Percentiles rank a stretch among this genome's conserved stretches.
These are phyloP conservation scores for Drosophila leontia DNA, from an alignment of 1,140 invertebrate species.

Conservation along the genomic window DNA sequence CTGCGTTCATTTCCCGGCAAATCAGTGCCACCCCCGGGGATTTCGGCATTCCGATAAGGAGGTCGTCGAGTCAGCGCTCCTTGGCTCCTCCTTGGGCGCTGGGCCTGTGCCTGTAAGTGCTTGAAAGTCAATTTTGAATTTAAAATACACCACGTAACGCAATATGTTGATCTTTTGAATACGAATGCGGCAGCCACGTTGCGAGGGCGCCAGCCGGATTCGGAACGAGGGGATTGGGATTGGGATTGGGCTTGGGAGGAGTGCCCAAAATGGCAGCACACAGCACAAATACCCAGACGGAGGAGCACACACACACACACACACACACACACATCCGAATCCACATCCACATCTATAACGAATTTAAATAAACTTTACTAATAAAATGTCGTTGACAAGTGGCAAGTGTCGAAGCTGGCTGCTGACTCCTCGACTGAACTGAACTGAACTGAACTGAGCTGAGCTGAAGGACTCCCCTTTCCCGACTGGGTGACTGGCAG, in stretches of 20 bases:
- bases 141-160: slow-evolving; percentile 83
- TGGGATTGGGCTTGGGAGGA: background rate
- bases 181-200: slow-evolving; percentile 75
- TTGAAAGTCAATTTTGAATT: slow-evolving; percentile 83
- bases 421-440: slow-evolving; percentile 19
- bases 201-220: background rate
- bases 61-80: slow-evolving; percentile 48
- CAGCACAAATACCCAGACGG: slow-evolving; percentile 52
- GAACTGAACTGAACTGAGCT: slow-evolving; percentile 7
- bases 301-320: background rate
- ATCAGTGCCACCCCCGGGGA: slow-evolving; percentile 47
- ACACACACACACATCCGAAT: background rate
- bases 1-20: slow-evolving; percentile 20
- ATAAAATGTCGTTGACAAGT: slow-evolving; percentile 83
- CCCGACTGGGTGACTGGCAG: slow-evolving; percentile 29
- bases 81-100: slow-evolving; percentile 3
- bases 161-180: slow-evolving; percentile 84
- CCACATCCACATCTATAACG: slow-evolving; percentile 52
- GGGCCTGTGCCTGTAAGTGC: slow-evolving; percentile 62
- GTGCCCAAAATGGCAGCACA: slow-evolving; percentile 50
- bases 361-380: slow-evolving; percentile 84
- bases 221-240: background rate
- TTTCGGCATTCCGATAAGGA: slow-evolving; percentile 50
- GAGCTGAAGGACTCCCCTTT: background rate
- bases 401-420: slow-evolving; percentile 72